phyloP scores from a whole-genome alignment of 2,888 invertebrate genomes.

The Ommatoiulus sabulosus region DNA sequence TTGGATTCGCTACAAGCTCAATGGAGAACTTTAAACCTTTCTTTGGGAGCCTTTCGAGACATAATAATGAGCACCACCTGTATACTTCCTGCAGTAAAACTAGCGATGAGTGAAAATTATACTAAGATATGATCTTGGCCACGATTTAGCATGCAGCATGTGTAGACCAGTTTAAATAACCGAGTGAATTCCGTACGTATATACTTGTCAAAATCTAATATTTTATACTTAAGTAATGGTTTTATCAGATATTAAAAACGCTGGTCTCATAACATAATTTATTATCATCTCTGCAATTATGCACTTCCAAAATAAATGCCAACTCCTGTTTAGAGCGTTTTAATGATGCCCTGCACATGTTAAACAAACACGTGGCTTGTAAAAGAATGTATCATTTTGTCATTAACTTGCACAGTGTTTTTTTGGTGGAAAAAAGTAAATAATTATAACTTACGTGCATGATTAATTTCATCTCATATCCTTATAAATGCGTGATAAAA shows the following conservation, averaged over 20 bases:
- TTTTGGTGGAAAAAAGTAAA: too few species aligned
- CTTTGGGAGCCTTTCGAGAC: not conserved
- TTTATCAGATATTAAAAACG: not conserved
- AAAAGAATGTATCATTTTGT: too few species aligned
- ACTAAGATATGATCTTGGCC: slow-evolving; percentile 33
- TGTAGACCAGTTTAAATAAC: not conserved
- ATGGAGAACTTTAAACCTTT: not conserved
- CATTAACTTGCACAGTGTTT: too few species aligned
- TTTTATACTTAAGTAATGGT: not conserved
- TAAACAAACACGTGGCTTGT: too few species aligned
- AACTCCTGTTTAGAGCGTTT: not conserved
- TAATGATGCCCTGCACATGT: not conserved
- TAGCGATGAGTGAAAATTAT: slow-evolving; percentile 36
- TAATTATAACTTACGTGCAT: too few species aligned
- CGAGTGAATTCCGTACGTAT: not conserved
- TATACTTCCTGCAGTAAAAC: slow-evolving; percentile 37
- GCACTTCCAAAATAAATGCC: not conserved
- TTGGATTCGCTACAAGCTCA: not conserved
- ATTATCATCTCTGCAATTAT: not conserved
- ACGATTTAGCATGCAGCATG: slow-evolving; percentile 7
- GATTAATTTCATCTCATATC: too few species aligned
- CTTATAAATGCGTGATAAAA: too few species aligned
- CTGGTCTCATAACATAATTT: not conserved
- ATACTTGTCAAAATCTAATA: not conserved
- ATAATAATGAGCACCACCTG: slow-evolving; percentile 27